A percentile compares a stretch with the other conserved stretches of the same genome.
phyloP scores from a whole-genome alignment of 2,113 vertebrate species.

The Lates calcarifer region DNA sequence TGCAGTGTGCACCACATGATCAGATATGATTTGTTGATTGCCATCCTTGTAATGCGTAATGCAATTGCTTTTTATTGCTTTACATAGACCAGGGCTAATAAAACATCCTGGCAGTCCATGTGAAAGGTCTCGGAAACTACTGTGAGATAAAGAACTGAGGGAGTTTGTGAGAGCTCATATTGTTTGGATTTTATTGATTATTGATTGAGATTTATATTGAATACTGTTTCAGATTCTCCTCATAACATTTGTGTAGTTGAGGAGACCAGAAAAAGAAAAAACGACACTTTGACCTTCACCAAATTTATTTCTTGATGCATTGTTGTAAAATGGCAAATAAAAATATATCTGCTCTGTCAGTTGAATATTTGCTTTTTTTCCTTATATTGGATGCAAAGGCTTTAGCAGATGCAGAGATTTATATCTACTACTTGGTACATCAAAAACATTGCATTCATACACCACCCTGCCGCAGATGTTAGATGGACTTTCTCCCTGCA shows the following conservation, averaged over 20 bases:
- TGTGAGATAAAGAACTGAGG: constrained; percentile 36
- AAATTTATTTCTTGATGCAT: neutral
- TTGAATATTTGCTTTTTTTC: neutral
- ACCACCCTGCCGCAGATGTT: neutral
- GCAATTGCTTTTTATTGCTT: constrained; percentile 81
- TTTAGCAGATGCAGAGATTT: neutral
- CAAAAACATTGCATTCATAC: neutral
- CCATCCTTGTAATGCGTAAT: constrained; percentile 65
- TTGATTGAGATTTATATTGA: neutral
- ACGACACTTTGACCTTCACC: neutral
- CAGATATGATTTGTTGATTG: constrained; percentile 78
- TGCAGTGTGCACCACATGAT: constrained; percentile 44
- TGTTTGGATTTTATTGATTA: constrained; percentile 7
- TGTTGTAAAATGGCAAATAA: neutral
- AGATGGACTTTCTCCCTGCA: neutral
- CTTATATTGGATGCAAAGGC: neutral
- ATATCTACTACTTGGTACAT: neutral
- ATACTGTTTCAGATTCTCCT: neutral
- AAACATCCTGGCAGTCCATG: constrained; percentile 62
- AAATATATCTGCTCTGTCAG: neutral
- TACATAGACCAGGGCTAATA: constrained; percentile 71
- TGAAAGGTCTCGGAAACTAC: constrained; percentile 62
- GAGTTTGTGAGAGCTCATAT: constrained; percentile 13
- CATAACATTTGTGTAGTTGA: neutral
- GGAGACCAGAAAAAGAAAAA: too few species aligned